Evolutionary conservation across 2,113 vertebrate genomes (phyloP).

Genomic region (Hiodon alosoides): DNA sequence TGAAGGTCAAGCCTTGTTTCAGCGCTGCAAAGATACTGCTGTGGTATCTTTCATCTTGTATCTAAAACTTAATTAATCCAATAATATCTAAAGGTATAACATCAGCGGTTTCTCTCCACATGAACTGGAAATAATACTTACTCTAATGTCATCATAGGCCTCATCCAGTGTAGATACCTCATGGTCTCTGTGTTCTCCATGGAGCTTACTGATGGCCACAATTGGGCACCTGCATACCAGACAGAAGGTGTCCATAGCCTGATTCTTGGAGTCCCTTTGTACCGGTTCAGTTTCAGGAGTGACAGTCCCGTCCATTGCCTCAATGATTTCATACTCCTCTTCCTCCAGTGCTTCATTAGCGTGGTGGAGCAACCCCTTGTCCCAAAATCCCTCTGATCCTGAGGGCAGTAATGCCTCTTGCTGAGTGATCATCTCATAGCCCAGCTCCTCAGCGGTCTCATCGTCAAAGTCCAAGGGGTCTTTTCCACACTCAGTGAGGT

Average conservation of each 20-base stretch:
- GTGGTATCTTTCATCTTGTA: too few species aligned
- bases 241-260: constrained; percentile 78
- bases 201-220: constrained; percentile 65
- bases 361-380: constrained; percentile 5
- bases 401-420: constrained; percentile 52
- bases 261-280: constrained; percentile 62
- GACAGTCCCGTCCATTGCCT: constrained; percentile 54
- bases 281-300: constrained; percentile 55
- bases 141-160: constrained; percentile 78
- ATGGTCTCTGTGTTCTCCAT: constrained; percentile 74
- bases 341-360: constrained; percentile 56
- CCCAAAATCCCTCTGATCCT: constrained; percentile 19
- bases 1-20: too few species aligned
- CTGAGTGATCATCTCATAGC: constrained; percentile 70
- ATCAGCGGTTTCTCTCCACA: too few species aligned
- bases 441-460: constrained; percentile 62
- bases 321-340: constrained; percentile 66
- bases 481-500: constrained; percentile 41
- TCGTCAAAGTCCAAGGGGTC: constrained; percentile 43
- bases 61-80: too few species aligned
- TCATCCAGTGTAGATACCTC: constrained; percentile 69
- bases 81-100: too few species aligned
- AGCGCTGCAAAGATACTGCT: too few species aligned
- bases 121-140: constrained; percentile 45
- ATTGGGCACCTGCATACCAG: constrained; percentile 75